Evolutionary conservation across 2,888 invertebrate species (phyloP).

Genomic region (Xestia rhomboidea): DNA sequence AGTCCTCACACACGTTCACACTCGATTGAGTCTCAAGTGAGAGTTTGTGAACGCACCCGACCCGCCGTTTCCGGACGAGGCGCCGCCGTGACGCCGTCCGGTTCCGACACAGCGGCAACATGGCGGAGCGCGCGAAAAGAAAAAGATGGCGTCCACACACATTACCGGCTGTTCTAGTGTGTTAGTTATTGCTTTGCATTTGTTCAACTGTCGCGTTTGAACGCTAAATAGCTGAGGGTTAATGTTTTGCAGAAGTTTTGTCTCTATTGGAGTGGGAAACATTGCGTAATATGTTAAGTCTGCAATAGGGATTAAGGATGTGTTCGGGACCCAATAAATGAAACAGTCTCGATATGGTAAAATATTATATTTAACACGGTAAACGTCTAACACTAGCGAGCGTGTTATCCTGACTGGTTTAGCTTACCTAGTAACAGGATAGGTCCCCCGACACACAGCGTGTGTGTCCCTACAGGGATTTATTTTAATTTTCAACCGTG

Average conservation of each 20-base stretch:
- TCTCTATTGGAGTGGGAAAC: constrained; percentile 22
- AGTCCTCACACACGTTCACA: constrained; percentile 77
- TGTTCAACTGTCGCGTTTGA: constrained; percentile 69
- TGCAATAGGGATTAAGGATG: constrained; percentile 7
- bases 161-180: constrained; percentile 77
- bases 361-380: too few relatives aligned
- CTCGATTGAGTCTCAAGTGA: constrained; percentile 82
- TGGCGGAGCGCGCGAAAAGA: constrained; percentile 74
- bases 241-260: constrained; percentile 51
- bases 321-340: too few relatives aligned
- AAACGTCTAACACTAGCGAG: too few relatives aligned
- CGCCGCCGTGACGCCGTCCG: constrained; percentile 87
- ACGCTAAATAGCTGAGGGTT: constrained; percentile 67
- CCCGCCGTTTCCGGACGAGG: constrained; percentile 81
- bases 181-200: constrained; percentile 78
- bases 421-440: too few relatives aligned
- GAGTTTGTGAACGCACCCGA: constrained; percentile 80
- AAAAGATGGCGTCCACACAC: constrained; percentile 77
- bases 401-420: too few relatives aligned
- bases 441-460: too few relatives aligned
- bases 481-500: constrained; percentile 20
- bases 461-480: not conserved
- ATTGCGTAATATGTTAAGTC: constrained; percentile 28
- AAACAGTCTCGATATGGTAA: too few relatives aligned
- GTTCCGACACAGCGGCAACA: constrained; percentile 73